phyloP scores from a whole-genome alignment of 2,113 vertebrate genomes.

The Emydura subglobosa region DNA sequence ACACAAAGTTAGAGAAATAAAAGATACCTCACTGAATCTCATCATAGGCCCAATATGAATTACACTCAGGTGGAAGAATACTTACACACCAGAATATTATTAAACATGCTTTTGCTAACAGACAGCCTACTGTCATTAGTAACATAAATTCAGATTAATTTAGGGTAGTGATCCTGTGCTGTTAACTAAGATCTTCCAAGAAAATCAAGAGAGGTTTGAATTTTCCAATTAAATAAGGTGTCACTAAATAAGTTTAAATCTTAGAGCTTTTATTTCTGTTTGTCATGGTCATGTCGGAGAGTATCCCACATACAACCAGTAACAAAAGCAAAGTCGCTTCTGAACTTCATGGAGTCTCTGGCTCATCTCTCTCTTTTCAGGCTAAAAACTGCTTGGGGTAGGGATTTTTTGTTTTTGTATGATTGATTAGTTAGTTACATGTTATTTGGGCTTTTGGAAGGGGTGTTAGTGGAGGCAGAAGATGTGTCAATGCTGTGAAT shows the following conservation, averaged over 20 bases:
- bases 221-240: background rate
- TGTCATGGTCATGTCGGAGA: background rate
- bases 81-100: background rate
- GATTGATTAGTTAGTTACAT: background rate
- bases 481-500: conserved; percentile 22
- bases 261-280: background rate
- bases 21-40: background rate
- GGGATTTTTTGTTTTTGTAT: background rate
- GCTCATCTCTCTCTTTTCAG: background rate
- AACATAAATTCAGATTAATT: background rate
- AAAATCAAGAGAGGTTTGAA: background rate
- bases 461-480: conserved; percentile 24
- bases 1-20: background rate
- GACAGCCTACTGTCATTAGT: background rate
- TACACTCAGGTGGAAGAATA: background rate
- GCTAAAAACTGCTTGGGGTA: background rate
- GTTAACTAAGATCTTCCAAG: background rate
- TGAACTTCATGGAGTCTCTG: background rate
- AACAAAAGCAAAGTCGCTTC: too few species aligned
- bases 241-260: background rate
- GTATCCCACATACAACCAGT: background rate
- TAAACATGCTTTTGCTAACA: background rate
- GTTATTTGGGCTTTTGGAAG: background rate
- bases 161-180: fast-evolving
- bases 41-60: background rate